Evolutionary conservation across 2,888 invertebrate species (phyloP).

Genomic region (Subacronicta megacephala): DNA sequence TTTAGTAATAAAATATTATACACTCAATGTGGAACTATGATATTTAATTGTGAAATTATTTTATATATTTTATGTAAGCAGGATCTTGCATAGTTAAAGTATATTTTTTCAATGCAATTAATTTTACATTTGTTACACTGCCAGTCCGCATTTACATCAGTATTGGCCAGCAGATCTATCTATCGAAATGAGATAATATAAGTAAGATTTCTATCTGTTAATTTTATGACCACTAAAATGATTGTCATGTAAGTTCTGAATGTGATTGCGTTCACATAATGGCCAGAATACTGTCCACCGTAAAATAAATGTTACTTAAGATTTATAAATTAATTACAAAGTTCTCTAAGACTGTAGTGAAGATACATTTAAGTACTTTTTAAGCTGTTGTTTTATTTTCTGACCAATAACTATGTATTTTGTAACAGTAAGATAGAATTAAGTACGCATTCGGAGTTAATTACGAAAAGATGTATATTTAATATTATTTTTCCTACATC

Average conservation of each 20-base stretch:
- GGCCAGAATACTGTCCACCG: constrained; percentile 60
- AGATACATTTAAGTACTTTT: constrained; percentile 77
- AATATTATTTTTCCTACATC: constrained; percentile 81
- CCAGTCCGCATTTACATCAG: constrained; percentile 81
- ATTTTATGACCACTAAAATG: constrained; percentile 45
- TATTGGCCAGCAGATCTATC: constrained; percentile 58
- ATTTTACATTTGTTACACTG: constrained; percentile 70
- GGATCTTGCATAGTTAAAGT: constrained; percentile 75
- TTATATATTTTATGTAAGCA: constrained; percentile 69
- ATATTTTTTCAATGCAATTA: constrained; percentile 70
- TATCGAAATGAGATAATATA: constrained; percentile 52
- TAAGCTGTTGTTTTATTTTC: constrained; percentile 80
- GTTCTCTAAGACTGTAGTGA: constrained; percentile 80
- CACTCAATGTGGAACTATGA: constrained; percentile 63
- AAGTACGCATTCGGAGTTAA: constrained; percentile 79
- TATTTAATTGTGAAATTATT: constrained; percentile 53
- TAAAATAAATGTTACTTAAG: constrained; percentile 60
- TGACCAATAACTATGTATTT: constrained; percentile 85
- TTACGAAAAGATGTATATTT: constrained; percentile 79
- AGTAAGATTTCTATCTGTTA: constrained; percentile 41
- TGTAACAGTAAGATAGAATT: constrained; percentile 79
- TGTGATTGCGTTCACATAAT: constrained; percentile 49
- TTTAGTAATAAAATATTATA: constrained; percentile 48
- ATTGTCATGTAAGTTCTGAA: constrained; percentile 43
- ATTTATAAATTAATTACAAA: constrained; percentile 60